A percentile compares a stretch with the other conserved stretches of the same genome.
These are phyloP conservation scores for Nixonia krombeini DNA, from an alignment of 1,140 invertebrate genomes.

Conservation along the genomic window DNA sequence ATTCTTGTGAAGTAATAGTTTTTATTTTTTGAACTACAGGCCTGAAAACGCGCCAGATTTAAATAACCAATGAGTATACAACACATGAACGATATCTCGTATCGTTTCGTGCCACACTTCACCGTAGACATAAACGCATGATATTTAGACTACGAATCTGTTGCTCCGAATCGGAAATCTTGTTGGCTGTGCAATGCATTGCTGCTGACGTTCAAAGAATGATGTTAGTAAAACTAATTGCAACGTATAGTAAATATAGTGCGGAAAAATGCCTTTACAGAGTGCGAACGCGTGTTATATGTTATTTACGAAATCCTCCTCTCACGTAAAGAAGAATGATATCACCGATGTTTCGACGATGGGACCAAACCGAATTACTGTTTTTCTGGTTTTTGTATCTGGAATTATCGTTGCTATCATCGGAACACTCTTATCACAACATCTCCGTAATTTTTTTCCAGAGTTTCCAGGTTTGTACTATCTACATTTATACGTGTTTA, in stretches of 20 bases:
- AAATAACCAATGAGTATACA: constrained; percentile 13
- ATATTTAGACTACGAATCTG: background rate
- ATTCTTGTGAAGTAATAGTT: background rate
- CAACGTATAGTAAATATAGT: background rate
- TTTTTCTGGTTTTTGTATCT: constrained; percentile 49
- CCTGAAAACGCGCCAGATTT: background rate
- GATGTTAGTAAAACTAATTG: background rate
- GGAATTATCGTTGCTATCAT: constrained; percentile 53
- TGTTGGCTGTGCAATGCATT: too few species aligned
- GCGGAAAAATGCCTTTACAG: constrained; percentile 41
- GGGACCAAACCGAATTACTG: constrained; percentile 37
- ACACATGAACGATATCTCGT: constrained; percentile 18
- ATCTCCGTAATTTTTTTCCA: constrained; percentile 31
- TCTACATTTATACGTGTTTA: background rate
- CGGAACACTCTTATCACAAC: constrained; percentile 48
- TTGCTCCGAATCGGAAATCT: too few species aligned
- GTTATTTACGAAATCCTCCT: constrained; percentile 12
- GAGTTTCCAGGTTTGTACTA: constrained; percentile 33
- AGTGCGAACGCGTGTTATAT: constrained; percentile 25
- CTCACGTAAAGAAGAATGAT: constrained; percentile 31
- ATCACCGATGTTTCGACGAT: constrained; percentile 24
- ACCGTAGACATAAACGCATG: background rate
- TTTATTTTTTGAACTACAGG: background rate
- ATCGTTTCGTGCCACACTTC: background rate
- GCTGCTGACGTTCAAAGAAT: background rate